These are phyloP conservation scores for Spodoptera frugiperda DNA, from an alignment of 1,140 invertebrate species.

Conservation along the genomic window DNA sequence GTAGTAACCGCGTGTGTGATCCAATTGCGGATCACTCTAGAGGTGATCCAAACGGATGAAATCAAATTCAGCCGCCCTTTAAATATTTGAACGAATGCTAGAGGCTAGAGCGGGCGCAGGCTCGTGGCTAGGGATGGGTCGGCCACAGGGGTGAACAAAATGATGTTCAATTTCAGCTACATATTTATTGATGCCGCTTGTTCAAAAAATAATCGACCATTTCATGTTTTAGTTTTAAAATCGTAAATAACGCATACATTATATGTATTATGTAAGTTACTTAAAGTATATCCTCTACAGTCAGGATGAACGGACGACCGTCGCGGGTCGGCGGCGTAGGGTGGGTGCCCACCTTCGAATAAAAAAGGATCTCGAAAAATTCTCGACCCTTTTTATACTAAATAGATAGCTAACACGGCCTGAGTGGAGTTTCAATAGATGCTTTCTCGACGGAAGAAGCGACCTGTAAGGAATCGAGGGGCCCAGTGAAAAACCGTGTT, in stretches of 20 bases:
- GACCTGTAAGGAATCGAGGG: conserved; percentile 84
- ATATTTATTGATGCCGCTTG: conserved; percentile 6
- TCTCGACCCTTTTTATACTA: conserved; percentile 86
- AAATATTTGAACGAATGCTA: conserved; percentile 78
- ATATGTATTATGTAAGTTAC: not conserved
- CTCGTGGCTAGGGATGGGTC: not conserved
- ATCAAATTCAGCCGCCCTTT: conserved; percentile 77
- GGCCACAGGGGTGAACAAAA: conserved; percentile 24
- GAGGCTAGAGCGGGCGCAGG: conserved; percentile 40
- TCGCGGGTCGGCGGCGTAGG: conserved; percentile 55
- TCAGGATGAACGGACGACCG: conserved; percentile 43
- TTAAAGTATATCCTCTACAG: conserved; percentile 43
- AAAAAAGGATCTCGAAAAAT: conserved; percentile 84
- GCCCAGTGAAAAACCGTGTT: conserved; percentile 69
- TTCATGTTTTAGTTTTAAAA: conserved; percentile 3
- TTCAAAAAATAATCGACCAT: not conserved
- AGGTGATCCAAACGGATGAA: conserved; percentile 58
- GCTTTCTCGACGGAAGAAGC: conserved; percentile 83
- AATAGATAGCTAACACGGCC: conserved; percentile 86
- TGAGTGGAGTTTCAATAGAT: conserved; percentile 86
- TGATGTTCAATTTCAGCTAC: conserved; percentile 20
- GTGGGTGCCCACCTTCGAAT: conserved; percentile 70
- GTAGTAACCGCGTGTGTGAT: conserved; percentile 79
- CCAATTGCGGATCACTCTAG: conserved; percentile 74
- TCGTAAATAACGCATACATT: conserved; percentile 44